These are phyloP conservation scores for Chaetorhynchus papuensis DNA, from an alignment of 2,113 vertebrate species.

Conservation along the genomic window DNA sequence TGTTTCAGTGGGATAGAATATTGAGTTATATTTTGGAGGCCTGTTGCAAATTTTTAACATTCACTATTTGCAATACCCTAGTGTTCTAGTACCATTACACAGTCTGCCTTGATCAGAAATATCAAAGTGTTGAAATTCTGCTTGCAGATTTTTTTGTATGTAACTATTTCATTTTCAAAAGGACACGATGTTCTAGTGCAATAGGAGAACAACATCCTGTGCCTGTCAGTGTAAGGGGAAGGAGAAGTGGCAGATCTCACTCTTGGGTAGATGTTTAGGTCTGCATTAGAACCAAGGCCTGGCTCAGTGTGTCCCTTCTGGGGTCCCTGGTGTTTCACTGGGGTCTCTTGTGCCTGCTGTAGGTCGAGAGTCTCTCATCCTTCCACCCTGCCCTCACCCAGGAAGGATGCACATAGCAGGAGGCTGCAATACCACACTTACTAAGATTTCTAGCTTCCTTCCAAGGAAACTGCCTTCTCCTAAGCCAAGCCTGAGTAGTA, in stretches of 20 bases:
- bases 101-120: not conserved
- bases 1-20: not conserved
- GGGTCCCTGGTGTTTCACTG: too few relatives aligned
- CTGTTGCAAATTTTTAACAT: not conserved
- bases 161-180: not conserved
- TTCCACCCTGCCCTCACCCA: not conserved
- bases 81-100: not conserved
- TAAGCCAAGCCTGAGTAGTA: not conserved
- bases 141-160: not conserved
- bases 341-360: too few relatives aligned
- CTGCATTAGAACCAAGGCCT: not conserved
- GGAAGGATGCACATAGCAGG: not conserved
- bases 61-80: not conserved
- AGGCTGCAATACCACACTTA: not conserved
- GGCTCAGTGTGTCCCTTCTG: not conserved
- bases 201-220: not conserved
- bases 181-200: not conserved
- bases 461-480: not conserved
- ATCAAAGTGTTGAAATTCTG: not conserved
- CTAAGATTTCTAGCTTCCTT: not conserved
- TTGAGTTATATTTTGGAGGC: not conserved
- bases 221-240: not conserved
- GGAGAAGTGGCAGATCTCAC: not conserved
- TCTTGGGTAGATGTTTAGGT: not conserved
- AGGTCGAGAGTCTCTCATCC: accelerated